phyloP scores from a whole-genome alignment of 2,113 vertebrate genomes.

The Illadopsis cleaveri region DNA sequence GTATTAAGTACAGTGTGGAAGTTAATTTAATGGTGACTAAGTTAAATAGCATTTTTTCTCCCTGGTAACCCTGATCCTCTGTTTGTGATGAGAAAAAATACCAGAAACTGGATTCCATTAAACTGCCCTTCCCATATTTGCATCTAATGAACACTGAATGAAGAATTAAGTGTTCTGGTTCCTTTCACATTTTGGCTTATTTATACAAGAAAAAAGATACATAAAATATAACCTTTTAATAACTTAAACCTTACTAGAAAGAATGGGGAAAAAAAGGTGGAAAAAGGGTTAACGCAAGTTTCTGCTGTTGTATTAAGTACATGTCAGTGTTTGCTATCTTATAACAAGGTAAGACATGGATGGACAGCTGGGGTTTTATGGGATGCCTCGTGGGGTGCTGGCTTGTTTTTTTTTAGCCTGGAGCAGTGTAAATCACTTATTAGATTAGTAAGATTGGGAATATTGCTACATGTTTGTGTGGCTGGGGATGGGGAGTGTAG shows the following conservation, averaged over 20 bases:
- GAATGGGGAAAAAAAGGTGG: rapidly evolving
- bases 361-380: not conserved
- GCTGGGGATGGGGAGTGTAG: not conserved
- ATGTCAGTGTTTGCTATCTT: not conserved
- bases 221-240: not conserved
- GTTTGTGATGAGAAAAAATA: not conserved
- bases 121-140: not conserved
- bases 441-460: not conserved
- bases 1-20: not conserved
- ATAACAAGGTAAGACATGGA: not conserved
- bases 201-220: not conserved
- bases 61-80: not conserved
- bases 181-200: not conserved
- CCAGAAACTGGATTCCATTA: not conserved
- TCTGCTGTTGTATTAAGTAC: not conserved
- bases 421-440: not conserved
- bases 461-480: not conserved
- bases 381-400: rapidly evolving
- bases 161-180: not conserved
- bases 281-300: not conserved
- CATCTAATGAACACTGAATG: not conserved
- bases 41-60: not conserved
- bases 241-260: not conserved
- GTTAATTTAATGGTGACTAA: not conserved
- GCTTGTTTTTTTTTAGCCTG: not conserved